Percentiles rank a stretch among this genome's conserved stretches.
Evolutionary conservation across 2,888 invertebrate species (phyloP).

Genomic region (Hesperia comma): DNA sequence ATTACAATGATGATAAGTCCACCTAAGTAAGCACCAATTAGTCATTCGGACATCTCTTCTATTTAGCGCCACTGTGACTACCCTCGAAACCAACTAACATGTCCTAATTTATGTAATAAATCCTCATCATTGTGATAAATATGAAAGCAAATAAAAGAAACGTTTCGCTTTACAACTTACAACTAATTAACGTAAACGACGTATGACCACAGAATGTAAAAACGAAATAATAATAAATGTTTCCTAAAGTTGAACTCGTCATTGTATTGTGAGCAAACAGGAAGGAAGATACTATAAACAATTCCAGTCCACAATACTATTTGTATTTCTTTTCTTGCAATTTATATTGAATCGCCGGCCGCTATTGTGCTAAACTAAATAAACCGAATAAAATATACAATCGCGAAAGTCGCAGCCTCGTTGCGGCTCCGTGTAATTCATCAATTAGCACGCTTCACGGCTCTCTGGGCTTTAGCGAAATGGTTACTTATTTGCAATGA

Average conservation of each 20-base stretch:
- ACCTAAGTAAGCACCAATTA: too few relatives aligned
- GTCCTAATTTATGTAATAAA: background rate
- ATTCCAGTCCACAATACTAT: constrained; percentile 6
- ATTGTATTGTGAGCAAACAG: background rate
- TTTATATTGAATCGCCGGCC: background rate
- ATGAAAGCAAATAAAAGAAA: background rate
- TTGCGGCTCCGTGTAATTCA: constrained; percentile 1
- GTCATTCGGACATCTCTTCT: too few relatives aligned
- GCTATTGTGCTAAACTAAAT: constrained; percentile 9
- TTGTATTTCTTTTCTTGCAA: constrained; percentile 12
- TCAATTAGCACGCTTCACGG: constrained; percentile 32
- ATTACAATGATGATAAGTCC: too few relatives aligned
- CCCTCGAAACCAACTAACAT: background rate
- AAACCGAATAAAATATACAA: constrained; percentile 21
- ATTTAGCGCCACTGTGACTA: too few relatives aligned
- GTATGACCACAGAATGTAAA: background rate
- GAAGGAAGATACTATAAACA: constrained; percentile 16
- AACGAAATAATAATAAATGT: background rate
- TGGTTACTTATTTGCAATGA: constrained; percentile 14
- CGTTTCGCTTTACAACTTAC: background rate
- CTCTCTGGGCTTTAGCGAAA: constrained; percentile 19
- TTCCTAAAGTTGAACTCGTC: background rate
- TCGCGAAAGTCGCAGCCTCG: constrained; percentile 12
- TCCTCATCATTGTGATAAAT: background rate
- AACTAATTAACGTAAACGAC: background rate